These are phyloP conservation scores for Odontomyia ornata DNA, from an alignment of 2,888 invertebrate species.

Conservation along the genomic window DNA sequence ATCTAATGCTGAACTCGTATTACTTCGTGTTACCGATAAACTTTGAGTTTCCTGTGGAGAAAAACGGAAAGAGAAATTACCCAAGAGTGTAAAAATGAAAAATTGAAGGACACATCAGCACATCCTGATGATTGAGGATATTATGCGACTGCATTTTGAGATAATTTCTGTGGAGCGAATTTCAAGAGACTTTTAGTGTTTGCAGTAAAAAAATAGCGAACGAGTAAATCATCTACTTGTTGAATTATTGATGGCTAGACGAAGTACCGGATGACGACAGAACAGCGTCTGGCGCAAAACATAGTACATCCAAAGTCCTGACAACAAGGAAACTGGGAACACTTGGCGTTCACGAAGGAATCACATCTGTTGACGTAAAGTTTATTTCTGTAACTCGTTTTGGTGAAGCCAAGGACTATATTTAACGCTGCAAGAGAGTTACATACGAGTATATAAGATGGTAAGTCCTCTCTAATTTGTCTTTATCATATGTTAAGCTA, in stretches of 20 bases:
- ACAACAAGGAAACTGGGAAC: too few relatives aligned
- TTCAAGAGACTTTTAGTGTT: constrained; percentile 10
- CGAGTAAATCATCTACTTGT: constrained; percentile 9
- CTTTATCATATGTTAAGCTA: not conserved
- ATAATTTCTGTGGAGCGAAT: constrained; percentile 11
- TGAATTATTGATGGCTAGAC: constrained; percentile 20
- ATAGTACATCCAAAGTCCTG: too few relatives aligned
- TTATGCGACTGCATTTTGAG: not conserved
- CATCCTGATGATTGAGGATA: not conserved
- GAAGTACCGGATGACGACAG: not conserved
- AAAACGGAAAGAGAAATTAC: constrained; percentile 1
- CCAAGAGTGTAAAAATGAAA: not conserved
- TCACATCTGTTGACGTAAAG: too few relatives aligned
- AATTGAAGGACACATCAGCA: too few relatives aligned
- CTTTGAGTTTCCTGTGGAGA: constrained; percentile 55
- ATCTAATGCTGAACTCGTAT: constrained; percentile 81
- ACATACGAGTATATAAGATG: too few relatives aligned
- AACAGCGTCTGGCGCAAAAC: too few relatives aligned
- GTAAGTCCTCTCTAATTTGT: too few relatives aligned
- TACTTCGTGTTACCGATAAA: constrained; percentile 79
- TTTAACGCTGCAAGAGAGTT: too few relatives aligned
- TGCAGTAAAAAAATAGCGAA: not conserved
- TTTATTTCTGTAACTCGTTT: too few relatives aligned
- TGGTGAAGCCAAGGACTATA: too few relatives aligned
- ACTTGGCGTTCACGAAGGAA: too few relatives aligned